Conservation (phyloP, 2,888 invertebrate genomes). For the Pelosia muscerda region DNA sequence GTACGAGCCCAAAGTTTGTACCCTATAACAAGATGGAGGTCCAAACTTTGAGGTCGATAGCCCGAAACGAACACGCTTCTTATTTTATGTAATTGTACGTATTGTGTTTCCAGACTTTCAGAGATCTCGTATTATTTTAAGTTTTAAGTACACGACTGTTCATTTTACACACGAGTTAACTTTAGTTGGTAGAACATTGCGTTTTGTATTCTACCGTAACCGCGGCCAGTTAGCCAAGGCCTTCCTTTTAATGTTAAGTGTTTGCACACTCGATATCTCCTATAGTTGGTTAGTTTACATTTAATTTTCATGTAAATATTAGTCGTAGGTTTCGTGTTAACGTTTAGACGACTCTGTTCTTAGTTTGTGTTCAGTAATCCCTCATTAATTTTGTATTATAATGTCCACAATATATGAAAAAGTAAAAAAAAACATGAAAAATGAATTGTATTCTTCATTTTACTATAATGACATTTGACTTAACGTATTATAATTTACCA, state of each 20-base stretch:
- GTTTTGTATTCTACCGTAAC: conserved; percentile 56
- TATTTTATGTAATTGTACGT: conserved; percentile 79
- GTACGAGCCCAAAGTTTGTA: no score
- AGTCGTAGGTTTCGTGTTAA: conserved; percentile 60
- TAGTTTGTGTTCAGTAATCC: conserved; percentile 75
- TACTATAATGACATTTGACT: conserved; percentile 62
- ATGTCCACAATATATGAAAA: conserved; percentile 67
- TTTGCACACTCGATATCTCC: conserved; percentile 61
- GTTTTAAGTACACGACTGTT: conserved; percentile 83
- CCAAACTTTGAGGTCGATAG: not conserved
- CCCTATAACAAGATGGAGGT: no score
- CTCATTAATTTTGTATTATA: conserved; percentile 65
- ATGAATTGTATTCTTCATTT: conserved; percentile 65
- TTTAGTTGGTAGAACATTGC: conserved; percentile 68
- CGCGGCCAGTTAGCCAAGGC: conserved; percentile 67
- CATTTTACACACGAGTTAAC: conserved; percentile 77
- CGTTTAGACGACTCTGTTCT: conserved; percentile 59
- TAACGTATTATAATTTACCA: conserved; percentile 68
- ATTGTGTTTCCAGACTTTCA: conserved; percentile 86
- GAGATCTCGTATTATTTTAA: conserved; percentile 86
- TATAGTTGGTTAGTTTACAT: conserved; percentile 39
- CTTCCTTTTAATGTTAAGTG: conserved; percentile 59
- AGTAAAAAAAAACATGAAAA: conserved; percentile 59
- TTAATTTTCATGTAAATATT: conserved; percentile 71
- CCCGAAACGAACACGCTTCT: conserved; percentile 63